Percentiles rank a stretch among this genome's conserved stretches.
Evolutionary conservation across 2,888 invertebrate species (phyloP).

Genomic region (Lochmaea capreae): DNA sequence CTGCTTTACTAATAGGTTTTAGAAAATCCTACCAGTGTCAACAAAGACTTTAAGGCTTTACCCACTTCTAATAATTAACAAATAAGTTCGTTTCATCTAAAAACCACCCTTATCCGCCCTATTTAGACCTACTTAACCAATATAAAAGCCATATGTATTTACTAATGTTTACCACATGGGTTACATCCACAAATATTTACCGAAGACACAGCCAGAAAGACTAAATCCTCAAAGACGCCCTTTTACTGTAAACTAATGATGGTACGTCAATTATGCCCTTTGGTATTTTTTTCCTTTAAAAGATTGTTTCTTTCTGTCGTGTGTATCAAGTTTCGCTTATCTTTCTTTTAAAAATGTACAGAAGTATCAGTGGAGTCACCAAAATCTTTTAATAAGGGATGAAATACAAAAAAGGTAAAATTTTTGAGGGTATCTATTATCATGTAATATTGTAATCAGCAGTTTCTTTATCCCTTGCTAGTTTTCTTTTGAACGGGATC

Average conservation of each 20-base stretch:
- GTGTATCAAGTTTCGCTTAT: constrained; percentile 47
- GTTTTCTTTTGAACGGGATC: no score
- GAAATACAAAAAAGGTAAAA: neutral
- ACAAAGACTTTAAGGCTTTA: constrained; percentile 42
- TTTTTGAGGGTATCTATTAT: neutral
- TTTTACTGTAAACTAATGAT: constrained; percentile 37
- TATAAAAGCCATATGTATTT: constrained; percentile 59
- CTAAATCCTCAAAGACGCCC: constrained; percentile 34
- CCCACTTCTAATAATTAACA: constrained; percentile 49
- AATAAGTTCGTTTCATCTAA: constrained; percentile 51
- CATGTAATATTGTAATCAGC: no score
- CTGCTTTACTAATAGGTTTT: no score
- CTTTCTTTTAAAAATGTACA: constrained; percentile 37
- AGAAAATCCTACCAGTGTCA: constrained; percentile 32
- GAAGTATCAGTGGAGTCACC: constrained; percentile 12
- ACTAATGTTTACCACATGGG: constrained; percentile 60
- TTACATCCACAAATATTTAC: constrained; percentile 61
- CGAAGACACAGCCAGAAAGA: constrained; percentile 25
- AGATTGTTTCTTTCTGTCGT: constrained; percentile 49
- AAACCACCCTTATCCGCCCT: constrained; percentile 51
- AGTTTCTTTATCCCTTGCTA: no score
- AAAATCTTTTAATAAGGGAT: neutral
- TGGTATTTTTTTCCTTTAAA: constrained; percentile 42
- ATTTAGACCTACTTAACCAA: constrained; percentile 52
- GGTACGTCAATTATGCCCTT: constrained; percentile 41